Percentiles rank a stretch among this genome's conserved stretches.
Conservation (phyloP, 92 coral and sea anemone species). For the Montipora capitata region DNA sequence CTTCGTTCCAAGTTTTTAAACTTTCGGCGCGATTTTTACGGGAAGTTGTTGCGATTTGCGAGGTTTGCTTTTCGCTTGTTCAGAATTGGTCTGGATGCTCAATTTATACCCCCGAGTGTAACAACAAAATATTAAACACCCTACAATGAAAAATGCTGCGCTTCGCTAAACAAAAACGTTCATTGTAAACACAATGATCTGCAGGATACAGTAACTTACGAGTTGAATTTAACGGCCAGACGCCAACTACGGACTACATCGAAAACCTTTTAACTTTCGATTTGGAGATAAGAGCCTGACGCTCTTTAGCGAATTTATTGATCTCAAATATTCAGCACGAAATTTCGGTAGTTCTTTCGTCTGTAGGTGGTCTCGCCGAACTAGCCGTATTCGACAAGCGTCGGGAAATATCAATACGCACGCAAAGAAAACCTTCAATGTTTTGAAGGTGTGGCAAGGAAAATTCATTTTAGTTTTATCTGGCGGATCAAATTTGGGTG, state of each 20-base stretch:
- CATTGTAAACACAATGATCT: not conserved
- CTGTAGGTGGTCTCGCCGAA: too few species aligned
- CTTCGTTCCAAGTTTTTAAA: slow-evolving; percentile 26
- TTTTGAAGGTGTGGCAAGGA: slow-evolving; percentile 48
- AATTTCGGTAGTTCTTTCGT: not conserved
- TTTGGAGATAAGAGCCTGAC: slow-evolving; percentile 9
- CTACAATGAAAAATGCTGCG: slow-evolving; percentile 12
- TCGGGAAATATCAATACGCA: too few species aligned
- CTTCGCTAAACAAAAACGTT: slow-evolving; percentile 28
- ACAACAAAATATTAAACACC: slow-evolving; percentile 20
- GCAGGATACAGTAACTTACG: slow-evolving; percentile 25
- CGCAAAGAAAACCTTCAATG: too few species aligned
- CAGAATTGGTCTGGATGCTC: slow-evolving; percentile 4
- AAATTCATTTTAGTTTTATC: slow-evolving; percentile 1
- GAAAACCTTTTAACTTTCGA: not conserved
- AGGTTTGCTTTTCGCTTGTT: slow-evolving; percentile 2
- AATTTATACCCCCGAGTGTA: not conserved
- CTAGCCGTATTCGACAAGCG: too few species aligned
- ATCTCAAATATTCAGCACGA: not conserved
- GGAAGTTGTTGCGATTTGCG: not conserved
- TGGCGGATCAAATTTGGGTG: not conserved
- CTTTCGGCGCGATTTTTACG: not conserved
- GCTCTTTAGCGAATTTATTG: not conserved
- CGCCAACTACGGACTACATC: not conserved
- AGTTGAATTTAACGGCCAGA: not conserved